Conservation (phyloP, 2,888 invertebrate genomes). For the Cryptocheilus praepositus region DNA sequence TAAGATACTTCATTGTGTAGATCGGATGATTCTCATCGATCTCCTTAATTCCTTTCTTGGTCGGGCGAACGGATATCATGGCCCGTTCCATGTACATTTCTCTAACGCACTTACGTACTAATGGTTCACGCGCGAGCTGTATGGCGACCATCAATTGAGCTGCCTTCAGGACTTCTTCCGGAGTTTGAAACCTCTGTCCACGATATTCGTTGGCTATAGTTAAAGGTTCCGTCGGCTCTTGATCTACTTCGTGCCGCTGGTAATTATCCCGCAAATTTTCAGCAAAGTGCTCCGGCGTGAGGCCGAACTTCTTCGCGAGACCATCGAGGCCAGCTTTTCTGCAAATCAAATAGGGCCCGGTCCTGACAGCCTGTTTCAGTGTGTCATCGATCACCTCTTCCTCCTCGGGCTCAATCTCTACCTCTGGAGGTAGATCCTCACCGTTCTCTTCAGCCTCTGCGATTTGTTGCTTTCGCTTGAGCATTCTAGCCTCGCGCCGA, state of each 20-base stretch:
- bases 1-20: constrained; percentile 91
- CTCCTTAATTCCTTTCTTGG: constrained; percentile 93
- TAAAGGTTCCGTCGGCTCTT: constrained; percentile 87
- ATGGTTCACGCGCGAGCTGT: constrained; percentile 93
- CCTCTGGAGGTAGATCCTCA: constrained; percentile 79
- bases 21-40: constrained; percentile 96
- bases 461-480: constrained; percentile 76
- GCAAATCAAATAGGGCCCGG: constrained; percentile 93
- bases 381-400: constrained; percentile 78
- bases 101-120: constrained; percentile 89
- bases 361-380: constrained; percentile 90
- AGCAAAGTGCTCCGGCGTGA: constrained; percentile 95
- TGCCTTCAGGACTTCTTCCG: constrained; percentile 91
- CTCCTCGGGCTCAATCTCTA: constrained; percentile 77
- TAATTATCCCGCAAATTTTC: constrained; percentile 98
- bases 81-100: constrained; percentile 93
- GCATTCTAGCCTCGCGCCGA: constrained; percentile 77
- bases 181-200: constrained; percentile 72
- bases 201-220: constrained; percentile 87
- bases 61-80: constrained; percentile 87
- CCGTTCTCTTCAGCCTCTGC: constrained; percentile 80
- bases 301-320: constrained; percentile 92
- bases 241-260: constrained; percentile 95
- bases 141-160: constrained; percentile 96
- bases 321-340: constrained; percentile 89